Evolutionary conservation across 35 echinoderm and acorn worm genomes (phyloP).

Genomic region (Amphiura filiformis): DNA sequence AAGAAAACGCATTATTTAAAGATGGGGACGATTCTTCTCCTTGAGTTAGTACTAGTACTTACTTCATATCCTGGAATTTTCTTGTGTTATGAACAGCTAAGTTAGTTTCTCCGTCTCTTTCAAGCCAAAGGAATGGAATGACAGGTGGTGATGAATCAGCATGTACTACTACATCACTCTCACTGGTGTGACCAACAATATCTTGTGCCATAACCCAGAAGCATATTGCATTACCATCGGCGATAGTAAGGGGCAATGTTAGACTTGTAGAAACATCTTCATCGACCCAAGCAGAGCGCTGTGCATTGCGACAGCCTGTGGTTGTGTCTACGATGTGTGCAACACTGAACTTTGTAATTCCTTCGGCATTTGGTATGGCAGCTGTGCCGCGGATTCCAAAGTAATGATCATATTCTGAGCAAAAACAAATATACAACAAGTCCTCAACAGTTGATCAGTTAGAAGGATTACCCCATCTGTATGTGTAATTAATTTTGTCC

Average conservation of each 20-base stretch:
- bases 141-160: conserved; percentile 32
- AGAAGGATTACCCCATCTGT: too few species aligned
- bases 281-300: conserved; percentile 8
- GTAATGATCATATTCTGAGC: conserved; percentile 39
- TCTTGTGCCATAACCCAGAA: conserved; percentile 27
- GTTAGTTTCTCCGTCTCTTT: conserved; percentile 21
- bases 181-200: not conserved
- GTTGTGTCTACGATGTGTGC: not conserved
- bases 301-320: not conserved
- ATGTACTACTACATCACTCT: conserved; percentile 12
- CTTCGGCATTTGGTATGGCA: conserved; percentile 38
- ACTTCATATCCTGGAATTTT: conserved; percentile 41
- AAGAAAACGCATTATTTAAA: too few species aligned
- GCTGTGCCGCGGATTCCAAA: conserved; percentile 14
- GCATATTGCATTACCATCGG: conserved; percentile 37
- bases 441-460: too few species aligned
- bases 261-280: not conserved
- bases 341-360: conserved; percentile 21
- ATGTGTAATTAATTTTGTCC: too few species aligned
- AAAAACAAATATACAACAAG: not conserved
- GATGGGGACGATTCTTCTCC: too few species aligned
- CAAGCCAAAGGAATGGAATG: conserved; percentile 28
- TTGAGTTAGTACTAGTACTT: not conserved
- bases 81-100: conserved; percentile 36
- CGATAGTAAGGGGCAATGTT: not conserved